Evolutionary conservation across 2,797 vertebrate species (phyloP).

Genomic region (Syndactyla subalaris): DNA sequence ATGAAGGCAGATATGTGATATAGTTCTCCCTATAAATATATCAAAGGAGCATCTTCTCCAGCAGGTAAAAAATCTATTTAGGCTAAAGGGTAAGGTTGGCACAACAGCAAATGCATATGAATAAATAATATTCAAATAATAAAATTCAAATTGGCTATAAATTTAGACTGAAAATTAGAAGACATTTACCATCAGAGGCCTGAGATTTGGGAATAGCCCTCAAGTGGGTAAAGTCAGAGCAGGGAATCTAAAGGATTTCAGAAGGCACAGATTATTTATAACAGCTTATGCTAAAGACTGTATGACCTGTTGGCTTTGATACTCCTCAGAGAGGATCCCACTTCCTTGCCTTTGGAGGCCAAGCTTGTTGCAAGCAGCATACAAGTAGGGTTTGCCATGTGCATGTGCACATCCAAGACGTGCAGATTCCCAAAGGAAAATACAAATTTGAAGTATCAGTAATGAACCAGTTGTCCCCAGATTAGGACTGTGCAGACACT

Average conservation of each 20-base stretch:
- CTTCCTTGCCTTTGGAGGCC: not conserved
- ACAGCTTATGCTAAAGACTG: not conserved
- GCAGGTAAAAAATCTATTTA: slow-evolving; percentile 33
- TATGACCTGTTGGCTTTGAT: not conserved
- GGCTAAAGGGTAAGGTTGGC: slow-evolving; percentile 1
- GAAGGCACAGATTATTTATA: not conserved
- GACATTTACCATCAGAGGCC: not conserved
- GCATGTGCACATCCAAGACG: not conserved
- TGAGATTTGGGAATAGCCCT: not conserved
- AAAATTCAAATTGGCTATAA: slow-evolving; percentile 1
- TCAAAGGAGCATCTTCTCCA: slow-evolving; percentile 37
- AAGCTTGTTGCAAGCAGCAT: not conserved
- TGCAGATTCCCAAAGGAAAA: not conserved
- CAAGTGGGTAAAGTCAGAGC: not conserved
- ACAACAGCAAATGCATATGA: not conserved
- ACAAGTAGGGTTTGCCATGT: not conserved
- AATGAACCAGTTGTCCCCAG: not conserved
- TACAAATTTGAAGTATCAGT: not conserved
- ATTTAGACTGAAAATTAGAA: slow-evolving; percentile 22
- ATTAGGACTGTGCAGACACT: not conserved
- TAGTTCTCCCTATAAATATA: slow-evolving; percentile 46
- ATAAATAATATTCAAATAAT: slow-evolving; percentile 61
- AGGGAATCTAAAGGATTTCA: not conserved
- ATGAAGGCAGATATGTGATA: slow-evolving; percentile 39
- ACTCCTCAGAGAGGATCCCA: not conserved